Base-by-base conservation (phyloP, 2,113 vertebrate genomes). In the Xiphophorus hellerii region DNA sequence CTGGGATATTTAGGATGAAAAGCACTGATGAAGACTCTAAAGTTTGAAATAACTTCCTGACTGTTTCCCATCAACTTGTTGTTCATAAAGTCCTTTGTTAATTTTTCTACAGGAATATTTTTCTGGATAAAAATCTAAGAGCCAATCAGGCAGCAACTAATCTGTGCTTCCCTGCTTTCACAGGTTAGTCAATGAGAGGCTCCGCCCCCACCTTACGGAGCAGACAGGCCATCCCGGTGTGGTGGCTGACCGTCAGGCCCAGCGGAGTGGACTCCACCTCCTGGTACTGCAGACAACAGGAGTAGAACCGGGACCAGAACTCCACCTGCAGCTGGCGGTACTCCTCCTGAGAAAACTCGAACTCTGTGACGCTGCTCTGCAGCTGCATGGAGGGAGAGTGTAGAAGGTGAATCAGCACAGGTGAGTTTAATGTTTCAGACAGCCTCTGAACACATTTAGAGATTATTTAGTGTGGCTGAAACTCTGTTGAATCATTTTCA, bases 261-360 rank as follows among this genome's bases (percentile, higher is more conserved):
- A 99, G 93, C 0, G 98, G 96, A 0, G 92, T 89, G 0, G 96
- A 96, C 77, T 97, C 93, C 0, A 94, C 95, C 85, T 98, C 97
- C 82, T 99, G 97, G 83, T 99, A 99, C 90, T 99, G 97, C 30
- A 99, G 93, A 81, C 96, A 98, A 81, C 97, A 98, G 75, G 96
- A 96, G 3, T 98, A 98, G 81, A 99, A 97, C 90, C 96, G 97
- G 74, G 96, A 97, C 98, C 98, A 99, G 91, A 97, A 97, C 83
- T 97, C 97, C 84, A 97, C 95, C 82, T 99, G 97, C 64, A 99
- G 93, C 84, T 95, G 96, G 9, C 96, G 96, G 66, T 97, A 99
- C 73, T 97, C 96, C 81, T 98, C 97, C 44, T 94, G 96, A 0
- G 96, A 97, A 83, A 97, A 96, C 92, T 98, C 97, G 0, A 96